Conservation (phyloP, 2,113 vertebrate species). For the Phyllostomus hastatus region DNA sequence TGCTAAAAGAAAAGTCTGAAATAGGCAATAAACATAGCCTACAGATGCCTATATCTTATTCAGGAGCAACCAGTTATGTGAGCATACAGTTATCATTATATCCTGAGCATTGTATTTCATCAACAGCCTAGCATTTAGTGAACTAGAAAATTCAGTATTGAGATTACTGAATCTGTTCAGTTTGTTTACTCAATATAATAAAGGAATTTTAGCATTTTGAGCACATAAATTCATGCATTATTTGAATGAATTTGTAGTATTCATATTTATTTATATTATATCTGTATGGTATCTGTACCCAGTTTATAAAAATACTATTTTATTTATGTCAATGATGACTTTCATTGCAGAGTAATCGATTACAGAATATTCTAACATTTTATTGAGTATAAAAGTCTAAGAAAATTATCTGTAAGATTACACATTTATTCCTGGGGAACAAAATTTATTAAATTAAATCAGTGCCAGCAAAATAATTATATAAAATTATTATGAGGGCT, state of each 20-base stretch:
- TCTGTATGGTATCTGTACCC: neutral
- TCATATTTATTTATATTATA: neutral
- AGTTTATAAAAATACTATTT: neutral
- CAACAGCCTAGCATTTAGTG: neutral
- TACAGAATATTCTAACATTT: neutral
- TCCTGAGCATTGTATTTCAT: neutral
- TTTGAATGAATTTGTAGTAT: neutral
- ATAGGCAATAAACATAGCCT: neutral
- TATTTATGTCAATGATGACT: neutral
- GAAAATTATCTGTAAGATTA: neutral
- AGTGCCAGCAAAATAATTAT: neutral
- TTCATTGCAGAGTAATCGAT: neutral
- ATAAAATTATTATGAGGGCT: neutral
- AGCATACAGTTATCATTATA: neutral
- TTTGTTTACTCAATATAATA: neutral
- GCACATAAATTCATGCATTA: neutral
- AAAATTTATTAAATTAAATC: neutral
- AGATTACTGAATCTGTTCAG: neutral
- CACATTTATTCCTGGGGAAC: neutral
- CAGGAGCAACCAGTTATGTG: neutral
- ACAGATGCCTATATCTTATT: neutral
- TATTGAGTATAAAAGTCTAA: neutral
- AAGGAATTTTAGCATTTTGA: neutral
- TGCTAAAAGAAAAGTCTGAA: neutral
- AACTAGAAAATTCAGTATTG: neutral